Base-by-base conservation (phyloP, 1,140 invertebrate species). In the Drosophila nigromelanica region DNA sequence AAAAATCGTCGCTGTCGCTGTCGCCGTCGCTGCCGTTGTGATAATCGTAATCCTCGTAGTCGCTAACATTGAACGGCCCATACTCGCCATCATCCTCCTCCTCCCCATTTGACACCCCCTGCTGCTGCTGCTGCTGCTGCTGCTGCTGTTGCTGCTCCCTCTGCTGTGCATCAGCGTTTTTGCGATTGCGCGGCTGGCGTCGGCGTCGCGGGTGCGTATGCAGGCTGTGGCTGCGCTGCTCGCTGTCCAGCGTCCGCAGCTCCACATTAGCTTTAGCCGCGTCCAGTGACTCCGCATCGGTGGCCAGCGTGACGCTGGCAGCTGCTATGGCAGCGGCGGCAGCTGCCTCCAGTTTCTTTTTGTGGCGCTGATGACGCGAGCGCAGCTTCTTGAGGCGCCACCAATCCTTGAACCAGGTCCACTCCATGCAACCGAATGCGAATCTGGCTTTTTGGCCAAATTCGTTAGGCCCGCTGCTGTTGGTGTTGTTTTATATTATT, bases 321-420 rank as follows among this genome's bases (percentile, higher is more conserved):
- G 51, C 50, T 2, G 72, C 64, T 15, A 56, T 72, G 10, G 67
- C 78, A 1, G 79, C 75, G 0, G 69, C 66, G 0, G 92, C 89
- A 33, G 92, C 93, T 62, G 82, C 82, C 18, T 83, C 83, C 0
- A 93, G 92, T 72, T 92, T 93, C 92, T 93, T 93, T 75, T 93
- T 94, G 81, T 93, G 80, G 10, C 78, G 80, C 60, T 86, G 81
- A 67, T 90, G 83, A 40, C 80, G 87, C 8, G 79, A 94, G 58
- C 94, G 93, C 92, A 94, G 94, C 86, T 94, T 94, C 91, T 95
- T 95, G 39, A 96, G 92, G 64, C 95, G 93, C 95, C 95, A 95
- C 95, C 95, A 96, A 91, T 96, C 95, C 92, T 95, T 95, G 80
- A 95, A 93, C 95, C 95, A 95, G 68, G 94, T 94, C 95, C 95